A percentile compares a stretch with the other conserved stretches of the same genome.
These are phyloP conservation scores for Lagenorhynchus albirostris DNA, from an alignment of 2,113 vertebrate species.

Conservation along the genomic window DNA sequence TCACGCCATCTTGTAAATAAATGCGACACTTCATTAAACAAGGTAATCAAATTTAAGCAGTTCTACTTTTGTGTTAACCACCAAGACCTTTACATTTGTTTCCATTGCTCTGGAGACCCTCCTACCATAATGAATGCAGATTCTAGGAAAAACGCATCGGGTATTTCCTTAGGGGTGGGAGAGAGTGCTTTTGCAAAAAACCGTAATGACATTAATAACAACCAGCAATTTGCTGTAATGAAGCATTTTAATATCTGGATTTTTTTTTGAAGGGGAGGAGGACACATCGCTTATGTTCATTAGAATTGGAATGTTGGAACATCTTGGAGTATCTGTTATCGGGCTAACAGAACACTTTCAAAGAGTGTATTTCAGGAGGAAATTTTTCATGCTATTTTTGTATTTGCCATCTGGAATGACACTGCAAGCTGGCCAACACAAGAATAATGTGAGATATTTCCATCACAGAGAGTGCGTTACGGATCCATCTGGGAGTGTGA, in stretches of 20 bases:
- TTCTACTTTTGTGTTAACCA: conserved; percentile 79
- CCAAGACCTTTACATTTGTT: conserved; percentile 67
- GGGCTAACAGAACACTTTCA: conserved; percentile 61
- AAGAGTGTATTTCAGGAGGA: conserved; percentile 70
- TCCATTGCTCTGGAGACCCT: conserved; percentile 73
- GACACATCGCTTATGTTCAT: neutral
- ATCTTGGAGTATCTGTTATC: conserved; percentile 52
- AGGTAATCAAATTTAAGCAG: conserved; percentile 84
- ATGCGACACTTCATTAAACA: conserved; percentile 87
- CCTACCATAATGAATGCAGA: conserved; percentile 60
- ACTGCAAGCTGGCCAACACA: conserved; percentile 74
- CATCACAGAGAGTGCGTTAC: conserved; percentile 53
- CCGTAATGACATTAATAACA: conserved; percentile 54
- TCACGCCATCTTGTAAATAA: conserved; percentile 85
- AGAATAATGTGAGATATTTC: conserved; percentile 74
- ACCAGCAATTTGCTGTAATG: conserved; percentile 57
- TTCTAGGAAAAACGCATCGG: neutral
- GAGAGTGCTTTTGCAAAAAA: conserved; percentile 27
- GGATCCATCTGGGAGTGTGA: conserved; percentile 60
- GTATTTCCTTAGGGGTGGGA: conserved; percentile 18
- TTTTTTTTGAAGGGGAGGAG: neutral
- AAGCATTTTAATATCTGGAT: conserved; percentile 43
- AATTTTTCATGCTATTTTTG: conserved; percentile 74
- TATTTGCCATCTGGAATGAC: conserved; percentile 82
- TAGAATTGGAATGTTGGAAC: neutral